These are phyloP conservation scores for Axinella damicornis DNA, from an alignment of 37 sponge, comb jelly and placozoan genomes.

Conservation along the genomic window DNA sequence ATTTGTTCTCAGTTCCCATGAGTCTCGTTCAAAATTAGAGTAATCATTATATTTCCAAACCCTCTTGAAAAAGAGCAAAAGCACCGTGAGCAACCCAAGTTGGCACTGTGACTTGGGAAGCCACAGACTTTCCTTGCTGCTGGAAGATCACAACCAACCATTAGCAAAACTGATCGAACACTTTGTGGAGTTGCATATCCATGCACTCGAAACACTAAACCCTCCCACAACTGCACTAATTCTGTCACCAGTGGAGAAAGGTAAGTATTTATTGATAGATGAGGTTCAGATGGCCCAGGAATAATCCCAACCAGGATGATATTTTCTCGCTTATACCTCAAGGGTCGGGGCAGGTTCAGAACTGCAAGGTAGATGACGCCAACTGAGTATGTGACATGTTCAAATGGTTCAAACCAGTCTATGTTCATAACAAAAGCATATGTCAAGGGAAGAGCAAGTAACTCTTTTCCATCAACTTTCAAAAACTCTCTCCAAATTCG, in stretches of 20 bases:
- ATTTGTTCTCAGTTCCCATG: slow-evolving; percentile 18
- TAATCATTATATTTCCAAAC: slow-evolving; percentile 31
- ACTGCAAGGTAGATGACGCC: slow-evolving; percentile 37
- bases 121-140: slow-evolving; percentile 64
- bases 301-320: slow-evolving; percentile 31
- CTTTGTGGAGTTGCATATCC: background rate
- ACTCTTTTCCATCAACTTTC: background rate
- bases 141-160: slow-evolving; percentile 51
- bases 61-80: slow-evolving; percentile 19
- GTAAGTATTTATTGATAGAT: slow-evolving; percentile 12
- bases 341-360: slow-evolving; percentile 23
- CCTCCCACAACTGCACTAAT: slow-evolving; percentile 24
- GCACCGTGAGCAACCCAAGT: slow-evolving; percentile 46
- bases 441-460: slow-evolving; percentile 4
- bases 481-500: slow-evolving; percentile 36
- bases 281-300: slow-evolving; percentile 37
- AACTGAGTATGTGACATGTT: slow-evolving; percentile 14
- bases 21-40: slow-evolving; percentile 26
- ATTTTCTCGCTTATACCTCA: slow-evolving; percentile 27
- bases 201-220: background rate
- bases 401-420: slow-evolving; percentile 59
- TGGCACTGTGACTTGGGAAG: slow-evolving; percentile 46
- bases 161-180: slow-evolving; percentile 24
- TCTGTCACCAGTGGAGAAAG: slow-evolving; percentile 46
- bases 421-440: slow-evolving; percentile 27